phyloP scores from a whole-genome alignment of 2,888 invertebrate genomes.

The Drosophila birchii region DNA sequence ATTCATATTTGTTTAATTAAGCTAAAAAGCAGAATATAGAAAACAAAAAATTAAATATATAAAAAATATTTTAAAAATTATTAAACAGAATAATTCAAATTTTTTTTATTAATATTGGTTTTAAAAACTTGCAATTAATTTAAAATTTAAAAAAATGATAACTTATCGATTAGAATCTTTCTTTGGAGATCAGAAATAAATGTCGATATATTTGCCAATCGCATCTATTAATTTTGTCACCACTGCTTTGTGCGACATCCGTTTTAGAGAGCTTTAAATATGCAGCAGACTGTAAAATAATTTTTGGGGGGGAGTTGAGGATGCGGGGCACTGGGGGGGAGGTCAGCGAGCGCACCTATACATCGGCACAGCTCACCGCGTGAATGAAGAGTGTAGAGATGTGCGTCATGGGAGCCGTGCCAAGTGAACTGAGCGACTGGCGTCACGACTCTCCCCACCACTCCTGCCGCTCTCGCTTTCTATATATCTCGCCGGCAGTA shows the following conservation, averaged over 20 bases:
- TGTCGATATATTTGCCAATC: not conserved
- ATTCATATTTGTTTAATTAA: not conserved
- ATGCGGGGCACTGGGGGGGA: conserved; percentile 3
- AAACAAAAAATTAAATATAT: too few species aligned
- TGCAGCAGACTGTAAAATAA: conserved; percentile 55
- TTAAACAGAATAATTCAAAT: not conserved
- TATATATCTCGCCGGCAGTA: conserved; percentile 35
- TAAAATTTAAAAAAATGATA: accelerated
- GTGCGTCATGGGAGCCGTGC: conserved; percentile 30
- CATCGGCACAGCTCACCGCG: conserved; percentile 14
- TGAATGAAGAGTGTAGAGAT: conserved; percentile 29
- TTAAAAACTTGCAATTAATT: not conserved
- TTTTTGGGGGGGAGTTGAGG: conserved; percentile 44
- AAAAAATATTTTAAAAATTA: not conserved
- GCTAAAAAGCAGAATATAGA: not conserved
- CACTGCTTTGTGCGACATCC: conserved; percentile 25
- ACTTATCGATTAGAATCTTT: not conserved
- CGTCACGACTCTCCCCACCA: conserved; percentile 42
- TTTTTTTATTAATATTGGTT: not conserved
- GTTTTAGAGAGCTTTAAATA: conserved; percentile 48
- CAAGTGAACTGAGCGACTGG: conserved; percentile 21
- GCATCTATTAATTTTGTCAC: not conserved
- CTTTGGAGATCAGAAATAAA: not conserved
- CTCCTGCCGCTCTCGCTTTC: conserved; percentile 10
- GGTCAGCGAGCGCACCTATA: conserved; percentile 8